Percentiles rank a stretch among this genome's conserved stretches.
Evolutionary conservation across 2,113 vertebrate species (phyloP).

Genomic region (Patagioenas fasciata): DNA sequence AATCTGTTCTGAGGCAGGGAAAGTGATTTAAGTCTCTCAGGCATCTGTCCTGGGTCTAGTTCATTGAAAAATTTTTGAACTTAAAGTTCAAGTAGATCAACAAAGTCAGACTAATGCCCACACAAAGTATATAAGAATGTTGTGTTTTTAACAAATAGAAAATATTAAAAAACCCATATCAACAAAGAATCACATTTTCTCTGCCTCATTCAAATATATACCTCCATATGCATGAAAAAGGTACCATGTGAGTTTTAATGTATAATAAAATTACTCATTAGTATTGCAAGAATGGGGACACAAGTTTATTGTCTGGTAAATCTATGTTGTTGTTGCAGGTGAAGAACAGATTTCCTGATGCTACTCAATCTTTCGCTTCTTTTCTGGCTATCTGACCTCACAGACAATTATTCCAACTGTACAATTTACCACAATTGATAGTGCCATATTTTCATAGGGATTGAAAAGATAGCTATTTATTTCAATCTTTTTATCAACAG

Average conservation of each 20-base stretch:
- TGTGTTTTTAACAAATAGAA: not conserved
- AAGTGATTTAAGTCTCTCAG: not conserved
- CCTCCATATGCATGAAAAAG: not conserved
- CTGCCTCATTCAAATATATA: not conserved
- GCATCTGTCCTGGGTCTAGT: not conserved
- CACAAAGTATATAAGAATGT: not conserved
- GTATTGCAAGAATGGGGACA: not conserved
- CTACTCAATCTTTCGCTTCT: not conserved
- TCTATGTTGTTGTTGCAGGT: not conserved
- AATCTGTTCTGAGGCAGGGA: not conserved
- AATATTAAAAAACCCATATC: not conserved
- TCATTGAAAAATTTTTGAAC: not conserved
- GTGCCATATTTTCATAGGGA: not conserved
- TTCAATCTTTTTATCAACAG: constrained; percentile 27
- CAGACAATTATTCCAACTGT: not conserved
- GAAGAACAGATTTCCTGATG: not conserved
- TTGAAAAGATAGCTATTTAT: constrained; percentile 13
- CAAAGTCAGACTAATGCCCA: not conserved
- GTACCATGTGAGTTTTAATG: not conserved
- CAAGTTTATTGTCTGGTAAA: not conserved
- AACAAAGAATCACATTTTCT: not conserved
- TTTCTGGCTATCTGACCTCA: not conserved
- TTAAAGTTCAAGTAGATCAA: not conserved
- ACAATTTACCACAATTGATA: not conserved
- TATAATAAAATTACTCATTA: not conserved